Base-by-base conservation (phyloP, 35 echinoderm and acorn worm genomes). In the Lytechinus pictus region DNA sequence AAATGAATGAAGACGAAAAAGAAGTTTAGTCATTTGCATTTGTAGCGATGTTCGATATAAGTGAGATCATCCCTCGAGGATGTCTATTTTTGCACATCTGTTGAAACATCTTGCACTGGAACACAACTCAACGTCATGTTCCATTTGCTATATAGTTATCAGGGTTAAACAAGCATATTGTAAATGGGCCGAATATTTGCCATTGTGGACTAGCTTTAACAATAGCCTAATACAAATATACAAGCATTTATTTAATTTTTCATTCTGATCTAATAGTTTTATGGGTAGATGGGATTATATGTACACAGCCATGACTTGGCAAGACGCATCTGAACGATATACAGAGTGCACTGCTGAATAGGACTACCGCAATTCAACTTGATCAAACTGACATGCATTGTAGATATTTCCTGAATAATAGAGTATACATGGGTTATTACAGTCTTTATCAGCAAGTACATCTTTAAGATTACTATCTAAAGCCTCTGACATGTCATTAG, bases 201-300 rank as follows among this genome's bases (percentile, higher is more conserved):
- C 66, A 79, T 79, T 24, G 66, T 14, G 19, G 19, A n/a, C 66
- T 90, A 6, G 52, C 16, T 9, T 33, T 90, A 44, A 90, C 88
- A 90, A 90, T 90, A 21, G 88, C 29, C 88, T 12, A 52, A 90
- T 54, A 90, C 88, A 90, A 90, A 90, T 33, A 90, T 1, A 90
- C 52, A 90, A 52, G 88, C 52, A 90, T 24, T 88, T 88, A 88
- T 16, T 88, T 90, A 21, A 4, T 54, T 52, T 29, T 10, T 29
- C 14, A 9, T 21, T 90, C 29, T 54, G 88, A 54, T 90, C 27
- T 27, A 52, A 90, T 54, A 90, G 88, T 90, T 90, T 90, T 90
- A 90, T 90, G 88, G 88, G 88, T 4, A 90, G 12, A 28, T 28
- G 10, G 16, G 88, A 9, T 79, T 16, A 52, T 90, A 90, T 90